phyloP scores from a whole-genome alignment of 2,888 invertebrate genomes.

The Dicranocentrus wangi region DNA sequence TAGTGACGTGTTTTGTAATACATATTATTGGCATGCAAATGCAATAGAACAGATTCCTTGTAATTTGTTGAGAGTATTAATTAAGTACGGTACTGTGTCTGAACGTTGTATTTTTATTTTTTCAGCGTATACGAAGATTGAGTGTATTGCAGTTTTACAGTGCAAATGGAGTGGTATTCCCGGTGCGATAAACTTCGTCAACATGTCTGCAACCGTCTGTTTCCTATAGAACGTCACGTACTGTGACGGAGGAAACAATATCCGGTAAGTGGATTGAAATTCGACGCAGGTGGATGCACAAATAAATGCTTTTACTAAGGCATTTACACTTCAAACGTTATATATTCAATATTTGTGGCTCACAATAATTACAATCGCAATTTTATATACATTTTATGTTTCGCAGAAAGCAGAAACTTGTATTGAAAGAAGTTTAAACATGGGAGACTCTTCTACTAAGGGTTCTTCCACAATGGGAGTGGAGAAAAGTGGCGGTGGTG shows the following conservation, averaged over 20 bases:
- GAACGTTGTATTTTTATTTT: too few species aligned
- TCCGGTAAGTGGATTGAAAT: slow-evolving; percentile 23
- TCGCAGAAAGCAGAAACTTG: not conserved
- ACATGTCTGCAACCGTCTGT: slow-evolving; percentile 42
- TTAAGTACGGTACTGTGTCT: too few species aligned
- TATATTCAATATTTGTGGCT: not conserved
- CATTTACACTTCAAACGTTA: not conserved
- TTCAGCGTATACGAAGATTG: too few species aligned
- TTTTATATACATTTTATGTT: not conserved
- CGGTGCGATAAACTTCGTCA: slow-evolving; percentile 45
- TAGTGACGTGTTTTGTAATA: too few species aligned
- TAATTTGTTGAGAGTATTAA: too few species aligned
- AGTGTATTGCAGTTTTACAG: too few species aligned
- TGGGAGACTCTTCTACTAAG: slow-evolving; percentile 44
- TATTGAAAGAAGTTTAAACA: slow-evolving; percentile 10
- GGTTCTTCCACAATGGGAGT: not conserved
- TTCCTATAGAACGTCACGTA: slow-evolving; percentile 28
- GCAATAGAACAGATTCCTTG: too few species aligned
- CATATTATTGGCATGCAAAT: too few species aligned
- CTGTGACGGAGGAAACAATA: slow-evolving; percentile 57
- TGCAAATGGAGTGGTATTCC: slow-evolving; percentile 51
- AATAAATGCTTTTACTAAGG: not conserved
- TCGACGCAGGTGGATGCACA: too few species aligned
- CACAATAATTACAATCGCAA: not conserved
- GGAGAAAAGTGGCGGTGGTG: slow-evolving; percentile 22